Percentiles rank a stretch among this genome's conserved stretches.
phyloP scores from a whole-genome alignment of 2,888 invertebrate species.

The Limenitis camilla region DNA sequence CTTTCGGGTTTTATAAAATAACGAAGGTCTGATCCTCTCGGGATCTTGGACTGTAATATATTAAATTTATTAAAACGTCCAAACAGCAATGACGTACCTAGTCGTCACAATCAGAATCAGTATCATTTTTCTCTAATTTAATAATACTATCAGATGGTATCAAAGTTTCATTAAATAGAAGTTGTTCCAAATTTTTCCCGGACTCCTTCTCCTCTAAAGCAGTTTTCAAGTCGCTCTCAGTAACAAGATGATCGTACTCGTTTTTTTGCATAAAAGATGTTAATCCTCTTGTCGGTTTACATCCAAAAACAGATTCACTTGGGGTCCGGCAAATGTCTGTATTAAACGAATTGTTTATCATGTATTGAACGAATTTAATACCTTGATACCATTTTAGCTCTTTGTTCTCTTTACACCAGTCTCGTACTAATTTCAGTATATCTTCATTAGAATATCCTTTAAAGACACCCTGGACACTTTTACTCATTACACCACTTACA shows the following conservation, averaged over 20 bases:
- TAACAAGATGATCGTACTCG: constrained; percentile 34
- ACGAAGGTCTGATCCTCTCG: not conserved
- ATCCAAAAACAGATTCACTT: constrained; percentile 39
- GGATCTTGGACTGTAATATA: too few relatives aligned
- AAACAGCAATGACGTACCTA: too few relatives aligned
- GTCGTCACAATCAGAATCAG: too few relatives aligned
- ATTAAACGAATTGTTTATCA: constrained; percentile 40
- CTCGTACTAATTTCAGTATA: constrained; percentile 38
- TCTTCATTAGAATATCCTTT: constrained; percentile 41
- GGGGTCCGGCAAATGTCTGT: constrained; percentile 38
- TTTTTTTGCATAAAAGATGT: constrained; percentile 30
- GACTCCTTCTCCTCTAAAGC: constrained; percentile 31
- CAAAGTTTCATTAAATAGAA: constrained; percentile 38
- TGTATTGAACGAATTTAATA: constrained; percentile 43
- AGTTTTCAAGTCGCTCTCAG: constrained; percentile 36
- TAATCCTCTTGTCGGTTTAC: constrained; percentile 38
- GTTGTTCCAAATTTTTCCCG: constrained; percentile 28
- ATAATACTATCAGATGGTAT: constrained; percentile 38
- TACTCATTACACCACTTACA: constrained; percentile 32
- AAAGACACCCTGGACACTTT: constrained; percentile 26
- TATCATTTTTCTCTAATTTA: constrained; percentile 33
- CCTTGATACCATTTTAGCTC: constrained; percentile 45
- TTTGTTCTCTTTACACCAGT: constrained; percentile 38
- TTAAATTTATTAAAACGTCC: too few relatives aligned
- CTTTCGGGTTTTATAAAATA: too few relatives aligned